Percentiles rank a stretch among this genome's conserved stretches.
These are phyloP conservation scores for Ara ararauna DNA, from an alignment of 2,797 vertebrate species.

Conservation along the genomic window DNA sequence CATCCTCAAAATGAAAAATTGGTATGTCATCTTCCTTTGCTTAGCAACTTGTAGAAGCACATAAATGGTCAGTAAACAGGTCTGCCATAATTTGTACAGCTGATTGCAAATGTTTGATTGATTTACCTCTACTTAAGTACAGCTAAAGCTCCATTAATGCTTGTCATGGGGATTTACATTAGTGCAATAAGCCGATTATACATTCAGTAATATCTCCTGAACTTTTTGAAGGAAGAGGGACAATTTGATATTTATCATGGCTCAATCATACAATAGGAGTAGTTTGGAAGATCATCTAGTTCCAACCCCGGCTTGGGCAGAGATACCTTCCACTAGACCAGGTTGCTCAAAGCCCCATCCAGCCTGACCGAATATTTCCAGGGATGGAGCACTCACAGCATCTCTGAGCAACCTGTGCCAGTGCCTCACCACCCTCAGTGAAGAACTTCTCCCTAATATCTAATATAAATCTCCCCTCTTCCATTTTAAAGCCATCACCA, in stretches of 20 bases:
- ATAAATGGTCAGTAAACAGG: not conserved
- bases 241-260: not conserved
- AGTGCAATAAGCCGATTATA: not conserved
- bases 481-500: not conserved
- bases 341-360: not conserved
- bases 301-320: not conserved
- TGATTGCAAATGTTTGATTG: not conserved
- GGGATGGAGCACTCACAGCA: not conserved
- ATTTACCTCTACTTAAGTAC: not conserved
- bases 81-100: not conserved
- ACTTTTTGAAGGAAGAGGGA: not conserved
- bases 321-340: not conserved
- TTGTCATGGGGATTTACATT: not conserved
- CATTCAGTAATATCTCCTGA: not conserved
- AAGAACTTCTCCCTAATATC: not conserved
- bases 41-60: not conserved
- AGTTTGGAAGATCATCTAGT: not conserved
- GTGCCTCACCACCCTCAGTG: not conserved
- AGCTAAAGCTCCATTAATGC: not conserved
- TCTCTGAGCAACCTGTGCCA: too few relatives aligned
- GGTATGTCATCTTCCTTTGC: not conserved
- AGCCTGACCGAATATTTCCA: not conserved
- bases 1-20: conserved; percentile 1
- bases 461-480: not conserved
- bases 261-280: not conserved